phyloP scores from a whole-genome alignment of 2,888 invertebrate genomes.

The Callosobruchus maculatus region DNA sequence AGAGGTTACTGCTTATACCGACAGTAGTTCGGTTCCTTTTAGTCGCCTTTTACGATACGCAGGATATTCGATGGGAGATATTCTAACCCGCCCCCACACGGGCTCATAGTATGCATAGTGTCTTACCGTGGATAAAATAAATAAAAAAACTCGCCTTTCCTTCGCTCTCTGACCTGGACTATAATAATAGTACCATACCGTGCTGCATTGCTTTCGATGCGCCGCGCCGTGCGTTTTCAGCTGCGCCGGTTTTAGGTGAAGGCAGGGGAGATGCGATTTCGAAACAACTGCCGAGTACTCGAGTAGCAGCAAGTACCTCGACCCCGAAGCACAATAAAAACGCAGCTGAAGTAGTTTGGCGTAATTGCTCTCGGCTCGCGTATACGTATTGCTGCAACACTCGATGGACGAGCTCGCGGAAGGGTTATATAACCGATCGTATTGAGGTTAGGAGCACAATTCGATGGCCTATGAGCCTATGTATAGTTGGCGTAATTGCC shows the following conservation, averaged over 20 bases:
- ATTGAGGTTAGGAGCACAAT: not conserved
- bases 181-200: not conserved
- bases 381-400: not conserved
- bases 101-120: too few relatives aligned
- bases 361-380: not conserved
- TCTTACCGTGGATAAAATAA: too few relatives aligned
- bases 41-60: too few relatives aligned
- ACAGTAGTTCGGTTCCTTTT: too few relatives aligned
- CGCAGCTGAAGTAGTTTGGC: not conserved
- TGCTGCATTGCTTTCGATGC: not conserved
- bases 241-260: not conserved
- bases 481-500: too few relatives aligned
- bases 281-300: not conserved
- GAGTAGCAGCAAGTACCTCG: too few relatives aligned
- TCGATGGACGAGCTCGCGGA: not conserved
- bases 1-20: too few relatives aligned
- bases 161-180: not conserved
- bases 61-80: too few relatives aligned
- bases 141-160: too few relatives aligned
- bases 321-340: not conserved
- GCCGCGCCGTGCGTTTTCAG: not conserved
- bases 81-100: too few relatives aligned
- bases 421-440: not conserved
- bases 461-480: not conserved
- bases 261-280: not conserved